Evolutionary conservation across 2,888 invertebrate species (phyloP), one percentile per base, ranked within the genome.

Genomic region (Neria commutata): DNA sequence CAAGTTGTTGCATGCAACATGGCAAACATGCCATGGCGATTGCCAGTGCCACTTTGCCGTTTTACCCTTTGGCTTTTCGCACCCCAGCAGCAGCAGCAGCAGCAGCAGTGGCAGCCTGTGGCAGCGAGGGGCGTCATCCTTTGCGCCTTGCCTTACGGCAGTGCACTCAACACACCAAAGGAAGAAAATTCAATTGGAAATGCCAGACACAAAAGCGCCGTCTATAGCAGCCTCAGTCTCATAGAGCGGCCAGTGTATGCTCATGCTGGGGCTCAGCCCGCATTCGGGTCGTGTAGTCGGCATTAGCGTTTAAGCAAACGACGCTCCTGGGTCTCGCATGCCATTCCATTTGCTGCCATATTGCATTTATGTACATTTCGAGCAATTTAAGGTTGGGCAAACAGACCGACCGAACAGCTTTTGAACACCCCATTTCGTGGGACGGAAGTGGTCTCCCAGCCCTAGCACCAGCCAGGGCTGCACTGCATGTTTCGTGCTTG

Each of bases 321-420:
- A 58, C 58, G 58, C 58, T 52, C 53, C 54, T 54, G 54, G 49
- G 49, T 52, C 51, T 54, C 53, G 48, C 49, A 45, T 49, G 53
- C 49, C 47, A 26, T 53, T 49, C 14, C 33, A 47, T 59, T 37
- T 55, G 33, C 47, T 54, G 60, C 48, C 49, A 52, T 60, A 52
- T 56, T 56, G 52, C 56, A 49, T 52, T 60, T 56, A 60, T 60
- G 52, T 60, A 55, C 58, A 45, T 33, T 53, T 40, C 19, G 29
- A 53, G 48, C 49, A 29, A 46, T 48, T 57, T 29, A 33, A 37
- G 37, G 37, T 37, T 37, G 37, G 37, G 37, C 37, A 37, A 37
- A 37, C n/a, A 37, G 37, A 37, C 37, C 4, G 37, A n/a, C 37
- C n/a, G n/a, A n/a, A n/a, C n/a, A n/a, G n/a, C 37, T 14, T 37